phyloP scores from a whole-genome alignment of 1,140 invertebrate species.

The Heliconius hewitsoni region DNA sequence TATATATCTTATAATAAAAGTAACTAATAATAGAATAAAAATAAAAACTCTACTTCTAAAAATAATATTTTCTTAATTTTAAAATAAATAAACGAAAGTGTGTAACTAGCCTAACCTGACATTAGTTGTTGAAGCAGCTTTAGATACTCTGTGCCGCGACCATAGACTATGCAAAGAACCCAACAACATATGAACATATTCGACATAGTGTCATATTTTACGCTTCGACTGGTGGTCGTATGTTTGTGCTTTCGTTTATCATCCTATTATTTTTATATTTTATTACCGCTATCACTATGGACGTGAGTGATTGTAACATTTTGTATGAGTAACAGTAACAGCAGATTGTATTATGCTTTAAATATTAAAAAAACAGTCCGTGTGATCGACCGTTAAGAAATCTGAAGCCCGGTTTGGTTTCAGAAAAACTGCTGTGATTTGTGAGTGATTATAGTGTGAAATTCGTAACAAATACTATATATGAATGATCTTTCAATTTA shows the following conservation, averaged over 20 bases:
- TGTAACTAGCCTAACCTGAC: neutral
- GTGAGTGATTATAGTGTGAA: constrained; percentile 22
- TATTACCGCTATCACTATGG: constrained; percentile 1
- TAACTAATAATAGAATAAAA: no score
- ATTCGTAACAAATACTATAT: constrained; percentile 19
- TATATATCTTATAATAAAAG: no score
- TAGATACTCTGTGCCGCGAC: neutral
- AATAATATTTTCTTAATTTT: no score
- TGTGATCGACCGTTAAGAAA: constrained; percentile 34
- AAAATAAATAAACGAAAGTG: neutral
- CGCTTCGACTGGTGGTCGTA: constrained; percentile 36
- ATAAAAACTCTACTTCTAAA: no score
- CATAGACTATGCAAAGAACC: constrained; percentile 3
- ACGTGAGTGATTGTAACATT: neutral
- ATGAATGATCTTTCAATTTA: constrained; percentile 7
- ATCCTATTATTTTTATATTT: constrained; percentile 22
- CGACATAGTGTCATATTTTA: constrained; percentile 38
- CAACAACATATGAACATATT: constrained; percentile 1
- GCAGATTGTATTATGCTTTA: neutral
- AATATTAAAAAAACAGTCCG: constrained; percentile 20
- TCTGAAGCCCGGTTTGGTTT: constrained; percentile 34
- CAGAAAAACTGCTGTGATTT: constrained; percentile 42
- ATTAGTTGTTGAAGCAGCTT: neutral
- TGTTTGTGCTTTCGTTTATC: constrained; percentile 32
- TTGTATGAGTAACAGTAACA: neutral